Conservation (phyloP, 1,140 invertebrate species). For the Matsumurasca onukii region DNA sequence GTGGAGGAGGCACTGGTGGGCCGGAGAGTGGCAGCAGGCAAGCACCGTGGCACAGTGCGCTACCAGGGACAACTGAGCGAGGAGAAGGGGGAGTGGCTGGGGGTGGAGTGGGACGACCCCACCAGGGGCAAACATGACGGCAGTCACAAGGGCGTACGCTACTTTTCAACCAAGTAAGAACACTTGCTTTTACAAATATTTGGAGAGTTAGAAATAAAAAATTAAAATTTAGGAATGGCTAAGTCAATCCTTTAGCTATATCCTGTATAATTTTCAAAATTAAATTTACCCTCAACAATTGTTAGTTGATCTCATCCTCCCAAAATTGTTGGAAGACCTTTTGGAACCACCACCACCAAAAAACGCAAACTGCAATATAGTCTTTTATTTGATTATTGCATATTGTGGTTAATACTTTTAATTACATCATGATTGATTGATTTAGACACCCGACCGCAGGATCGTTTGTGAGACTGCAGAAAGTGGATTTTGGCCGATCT, state of each 20-base stretch:
- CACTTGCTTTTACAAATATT: neutral
- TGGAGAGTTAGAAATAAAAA: neutral
- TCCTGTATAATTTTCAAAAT: slow-evolving; percentile 19
- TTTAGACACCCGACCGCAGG: slow-evolving; percentile 66
- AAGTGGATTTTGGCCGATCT: slow-evolving; percentile 68
- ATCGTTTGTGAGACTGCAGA: slow-evolving; percentile 82
- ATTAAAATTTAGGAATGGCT: no score
- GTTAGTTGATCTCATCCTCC: no score
- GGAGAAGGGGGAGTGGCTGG: slow-evolving; percentile 73
- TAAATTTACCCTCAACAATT: no score
- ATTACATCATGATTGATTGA: slow-evolving; percentile 31
- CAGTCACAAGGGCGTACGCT: slow-evolving; percentile 71
- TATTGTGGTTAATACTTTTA: neutral
- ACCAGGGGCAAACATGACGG: slow-evolving; percentile 89
- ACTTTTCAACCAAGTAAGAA: slow-evolving; percentile 74
- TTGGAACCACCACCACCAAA: no score
- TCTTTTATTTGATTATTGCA: no score
- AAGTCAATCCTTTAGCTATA: no score
- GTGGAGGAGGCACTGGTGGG: slow-evolving; percentile 46
- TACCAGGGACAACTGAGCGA: slow-evolving; percentile 60
- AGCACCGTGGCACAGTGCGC: slow-evolving; percentile 56
- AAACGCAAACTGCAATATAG: no score
- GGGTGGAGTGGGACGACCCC: slow-evolving; percentile 92
- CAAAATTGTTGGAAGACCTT: no score
- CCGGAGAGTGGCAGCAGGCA: slow-evolving; percentile 57